Evolutionary conservation across 2,113 vertebrate species (phyloP).

Genomic region (Dipodomys spectabilis): DNA sequence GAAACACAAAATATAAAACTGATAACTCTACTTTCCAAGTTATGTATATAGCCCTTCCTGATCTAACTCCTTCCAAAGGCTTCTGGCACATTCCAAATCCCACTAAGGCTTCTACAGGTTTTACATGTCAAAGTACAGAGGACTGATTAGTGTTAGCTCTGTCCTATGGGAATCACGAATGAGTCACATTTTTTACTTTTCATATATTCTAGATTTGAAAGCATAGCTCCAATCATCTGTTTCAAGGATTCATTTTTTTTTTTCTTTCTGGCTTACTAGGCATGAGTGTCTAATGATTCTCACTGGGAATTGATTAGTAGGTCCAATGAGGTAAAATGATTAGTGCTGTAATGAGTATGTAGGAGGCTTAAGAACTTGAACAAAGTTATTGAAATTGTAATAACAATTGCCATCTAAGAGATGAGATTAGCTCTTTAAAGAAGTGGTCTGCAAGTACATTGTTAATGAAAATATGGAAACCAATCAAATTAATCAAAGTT

Average conservation of each 20-base stretch:
- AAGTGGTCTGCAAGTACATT: conserved; percentile 34
- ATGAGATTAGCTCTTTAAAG: conserved; percentile 38
- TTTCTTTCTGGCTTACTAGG: neutral
- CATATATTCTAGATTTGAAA: neutral
- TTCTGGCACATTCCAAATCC: conserved; percentile 10
- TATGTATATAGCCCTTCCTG: neutral
- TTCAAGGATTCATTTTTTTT: conserved; percentile 27
- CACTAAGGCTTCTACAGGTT: neutral
- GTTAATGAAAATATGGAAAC: conserved; percentile 41
- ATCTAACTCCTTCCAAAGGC: neutral
- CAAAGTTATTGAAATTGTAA: conserved; percentile 49
- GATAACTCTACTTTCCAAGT: neutral
- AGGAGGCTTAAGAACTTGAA: conserved; percentile 34
- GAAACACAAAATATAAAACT: neutral
- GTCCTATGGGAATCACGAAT: conserved; percentile 24
- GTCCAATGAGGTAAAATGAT: conserved; percentile 26
- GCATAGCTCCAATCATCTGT: neutral
- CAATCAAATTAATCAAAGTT: neutral
- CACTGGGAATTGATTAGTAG: conserved; percentile 47
- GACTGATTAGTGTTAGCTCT: conserved; percentile 7
- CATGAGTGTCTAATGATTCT: conserved; percentile 34
- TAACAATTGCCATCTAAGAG: conserved; percentile 12
- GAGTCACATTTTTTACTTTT: conserved; percentile 16
- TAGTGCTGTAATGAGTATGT: conserved; percentile 29
- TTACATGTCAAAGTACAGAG: conserved; percentile 20